These are phyloP conservation scores for Paraplagusia blochii DNA, from an alignment of 2,113 vertebrate genomes.

Conservation along the genomic window DNA sequence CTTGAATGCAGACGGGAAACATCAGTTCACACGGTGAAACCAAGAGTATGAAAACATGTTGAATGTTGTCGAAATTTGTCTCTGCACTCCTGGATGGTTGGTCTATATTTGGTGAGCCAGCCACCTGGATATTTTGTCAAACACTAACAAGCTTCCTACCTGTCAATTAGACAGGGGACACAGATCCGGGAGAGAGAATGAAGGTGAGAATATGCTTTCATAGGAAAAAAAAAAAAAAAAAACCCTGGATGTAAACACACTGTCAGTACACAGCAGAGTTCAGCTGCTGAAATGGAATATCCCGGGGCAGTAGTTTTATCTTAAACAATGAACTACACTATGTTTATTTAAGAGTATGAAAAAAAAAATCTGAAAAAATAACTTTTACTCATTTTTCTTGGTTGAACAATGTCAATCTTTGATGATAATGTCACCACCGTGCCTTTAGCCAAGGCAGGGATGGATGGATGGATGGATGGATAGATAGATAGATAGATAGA, in stretches of 20 bases:
- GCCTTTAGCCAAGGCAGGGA: too few relatives aligned
- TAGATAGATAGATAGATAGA: too few relatives aligned
- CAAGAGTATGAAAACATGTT: conserved; percentile 4
- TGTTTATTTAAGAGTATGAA: too few relatives aligned
- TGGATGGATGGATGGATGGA: too few relatives aligned
- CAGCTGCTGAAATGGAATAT: neutral
- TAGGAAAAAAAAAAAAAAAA: neutral
- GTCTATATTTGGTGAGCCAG: conserved; percentile 42
- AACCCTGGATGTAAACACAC: neutral
- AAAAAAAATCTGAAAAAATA: too few relatives aligned
- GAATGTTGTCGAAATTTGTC: conserved; percentile 23
- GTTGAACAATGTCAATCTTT: too few relatives aligned
- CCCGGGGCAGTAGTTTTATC: too few relatives aligned
- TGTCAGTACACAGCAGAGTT: neutral
- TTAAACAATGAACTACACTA: too few relatives aligned
- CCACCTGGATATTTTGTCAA: conserved; percentile 23
- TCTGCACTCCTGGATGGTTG: conserved; percentile 26
- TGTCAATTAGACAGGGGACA: conserved; percentile 33
- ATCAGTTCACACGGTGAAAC: neutral
- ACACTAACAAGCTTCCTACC: conserved; percentile 35
- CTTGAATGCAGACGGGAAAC: too few relatives aligned
- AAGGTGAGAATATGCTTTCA: conserved; percentile 4
- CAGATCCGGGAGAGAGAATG: neutral
- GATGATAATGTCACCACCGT: too few relatives aligned
- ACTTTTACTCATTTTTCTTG: too few relatives aligned